Base-by-base conservation (phyloP, 2,113 vertebrate species). In the Pseudonaja textilis region DNA sequence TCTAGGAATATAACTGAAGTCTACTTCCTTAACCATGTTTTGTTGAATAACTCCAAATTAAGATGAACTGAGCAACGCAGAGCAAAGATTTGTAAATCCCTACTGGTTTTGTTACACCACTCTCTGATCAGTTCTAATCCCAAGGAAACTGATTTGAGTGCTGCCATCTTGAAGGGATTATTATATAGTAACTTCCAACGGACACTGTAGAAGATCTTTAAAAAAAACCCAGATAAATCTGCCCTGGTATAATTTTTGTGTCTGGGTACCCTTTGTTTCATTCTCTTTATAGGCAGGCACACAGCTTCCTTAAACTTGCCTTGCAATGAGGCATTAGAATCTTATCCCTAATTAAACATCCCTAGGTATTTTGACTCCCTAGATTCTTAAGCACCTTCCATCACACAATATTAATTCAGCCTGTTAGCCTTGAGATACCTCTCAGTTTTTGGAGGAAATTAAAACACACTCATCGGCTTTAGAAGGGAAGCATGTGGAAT, bases 341-440 rank as follows among this genome's bases (percentile, higher is more conserved):
- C 47, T 64, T 50, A 86, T 90, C 16, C 89, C 89, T 86, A 93
- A 93, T 93, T 64, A 93, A 93, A 64, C 88, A 86, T 87, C 85
- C 81, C 89, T 42, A 26, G 88, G 54, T 81, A 89, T 45, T 56
- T 61, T 89, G 54, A 81, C 47, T 91, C 50, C 89, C 11, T 12
- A 39, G 29, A 87, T 88, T 55, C 47, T 87, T 94, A 39, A 85
- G 87, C 45, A 94, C 26, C 93, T 92, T 87, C 54, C 69, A 87
- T 23, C 88, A 69, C 54, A 11, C 7, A 3, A 34, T 16, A 91
- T 42, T 2, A 94, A 95, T 95, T 94, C 87, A 91, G 90, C 74
- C 74, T 93, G 91, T 25, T 89, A 89, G 3, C 88, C 85, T 94
- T 95, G 50, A 87, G 93, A 95, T 23, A 25, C 11, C 56, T 93